phyloP scores from a whole-genome alignment of 1,140 invertebrate species.

The Galleria mellonella region DNA sequence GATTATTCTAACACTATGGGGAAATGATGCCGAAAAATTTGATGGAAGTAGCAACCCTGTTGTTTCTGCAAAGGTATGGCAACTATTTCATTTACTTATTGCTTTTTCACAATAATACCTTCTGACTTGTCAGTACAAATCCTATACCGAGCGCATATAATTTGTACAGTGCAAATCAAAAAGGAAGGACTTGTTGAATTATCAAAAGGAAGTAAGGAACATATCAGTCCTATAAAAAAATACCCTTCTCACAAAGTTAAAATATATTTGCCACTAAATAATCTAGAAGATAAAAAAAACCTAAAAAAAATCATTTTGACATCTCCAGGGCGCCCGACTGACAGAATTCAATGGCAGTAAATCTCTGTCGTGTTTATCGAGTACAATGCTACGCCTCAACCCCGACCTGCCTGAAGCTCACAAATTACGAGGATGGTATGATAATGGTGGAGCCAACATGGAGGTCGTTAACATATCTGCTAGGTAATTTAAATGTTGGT shows the following conservation, averaged over 20 bases:
- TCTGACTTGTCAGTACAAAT: no score
- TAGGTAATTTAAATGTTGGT: conserved; percentile 31
- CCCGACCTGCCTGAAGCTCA: conserved; percentile 93
- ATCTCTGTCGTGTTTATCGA: conserved; percentile 75
- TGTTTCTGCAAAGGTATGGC: conserved; percentile 83
- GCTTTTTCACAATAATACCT: no score
- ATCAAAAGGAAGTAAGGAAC: no score
- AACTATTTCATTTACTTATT: no score
- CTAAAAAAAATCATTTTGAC: no score
- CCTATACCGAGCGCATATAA: no score
- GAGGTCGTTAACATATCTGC: conserved; percentile 79
- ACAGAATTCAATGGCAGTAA: conserved; percentile 81
- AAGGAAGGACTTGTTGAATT: no score
- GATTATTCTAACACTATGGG: conserved; percentile 85
- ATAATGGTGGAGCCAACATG: conserved; percentile 80
- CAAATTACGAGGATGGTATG: conserved; percentile 92
- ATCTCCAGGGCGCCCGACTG: conserved; percentile 40
- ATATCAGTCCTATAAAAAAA: no score
- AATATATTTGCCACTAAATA: no score
- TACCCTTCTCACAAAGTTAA: no score
- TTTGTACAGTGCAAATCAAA: no score
- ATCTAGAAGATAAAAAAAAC: no score
- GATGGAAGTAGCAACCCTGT: conserved; percentile 85
- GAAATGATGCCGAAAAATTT: conserved; percentile 88
- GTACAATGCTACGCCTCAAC: conserved; percentile 83